A percentile compares a stretch with the other conserved stretches of the same genome.
phyloP scores from a whole-genome alignment of 2,113 vertebrate genomes.

The Colius striatus region DNA sequence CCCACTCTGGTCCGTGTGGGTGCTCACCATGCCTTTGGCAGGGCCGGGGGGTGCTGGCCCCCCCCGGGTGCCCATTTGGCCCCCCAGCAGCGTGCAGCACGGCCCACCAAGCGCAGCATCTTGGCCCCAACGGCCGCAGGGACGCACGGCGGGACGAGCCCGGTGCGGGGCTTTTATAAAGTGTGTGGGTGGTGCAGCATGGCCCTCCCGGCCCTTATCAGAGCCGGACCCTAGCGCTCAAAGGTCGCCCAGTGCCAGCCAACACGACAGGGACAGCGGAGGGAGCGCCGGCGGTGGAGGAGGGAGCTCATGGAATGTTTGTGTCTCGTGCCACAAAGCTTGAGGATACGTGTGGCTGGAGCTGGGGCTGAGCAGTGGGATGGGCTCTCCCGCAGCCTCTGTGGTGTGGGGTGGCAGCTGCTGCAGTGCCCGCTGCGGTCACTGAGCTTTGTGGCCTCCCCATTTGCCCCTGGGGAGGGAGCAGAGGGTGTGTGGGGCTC shows the following conservation, averaged over 20 bases:
- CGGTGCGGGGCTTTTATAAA: conserved; percentile 50
- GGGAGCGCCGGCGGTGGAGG: background rate
- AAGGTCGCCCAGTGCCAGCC: conserved; percentile 55
- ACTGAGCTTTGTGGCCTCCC: background rate
- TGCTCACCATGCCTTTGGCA: conserved; percentile 63
- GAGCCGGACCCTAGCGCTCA: conserved; percentile 35
- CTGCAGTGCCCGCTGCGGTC: accelerated
- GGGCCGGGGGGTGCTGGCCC: background rate
- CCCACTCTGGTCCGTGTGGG: accelerated
- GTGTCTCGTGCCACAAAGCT: background rate
- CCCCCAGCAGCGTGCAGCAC: background rate
- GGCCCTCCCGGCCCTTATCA: conserved; percentile 58
- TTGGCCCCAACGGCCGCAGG: background rate
- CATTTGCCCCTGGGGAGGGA: background rate
- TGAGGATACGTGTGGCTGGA: accelerated
- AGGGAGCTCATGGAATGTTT: background rate
- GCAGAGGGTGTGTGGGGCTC: background rate
- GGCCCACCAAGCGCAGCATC: conserved; percentile 74
- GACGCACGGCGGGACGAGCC: background rate
- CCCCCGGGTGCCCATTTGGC: background rate
- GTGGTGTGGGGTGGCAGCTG: accelerated
- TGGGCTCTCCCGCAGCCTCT: accelerated
- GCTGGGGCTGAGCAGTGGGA: accelerated
- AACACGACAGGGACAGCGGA: background rate
- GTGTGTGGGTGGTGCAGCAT: background rate